Evolutionary conservation across 2,113 vertebrate species (phyloP), one percentile per base, ranked within the genome.

Genomic region (Tragelaphus imberbis): DNA sequence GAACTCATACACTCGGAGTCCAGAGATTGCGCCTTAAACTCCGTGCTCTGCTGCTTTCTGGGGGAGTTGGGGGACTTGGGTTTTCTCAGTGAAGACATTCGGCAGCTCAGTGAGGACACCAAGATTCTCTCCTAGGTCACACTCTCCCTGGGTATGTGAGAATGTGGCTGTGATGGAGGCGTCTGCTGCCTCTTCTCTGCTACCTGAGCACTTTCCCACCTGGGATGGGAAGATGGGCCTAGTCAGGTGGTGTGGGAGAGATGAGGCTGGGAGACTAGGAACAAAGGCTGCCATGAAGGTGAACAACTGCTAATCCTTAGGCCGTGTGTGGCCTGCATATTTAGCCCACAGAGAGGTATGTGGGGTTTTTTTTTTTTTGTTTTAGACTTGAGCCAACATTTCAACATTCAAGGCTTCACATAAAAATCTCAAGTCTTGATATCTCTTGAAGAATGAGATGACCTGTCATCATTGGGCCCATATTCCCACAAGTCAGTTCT

Each of bases 11-110:
- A 59, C 61, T 61, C 25, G 21, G 75, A 23, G 85, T 96, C 81
- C 30, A n/a, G 81, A 65, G 14, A 75, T 55, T 36, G 55, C 1
- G 1, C 21, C 36, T 53, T 84, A 53, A 75, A 55, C 21, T 40
- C 71, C 2, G 13, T 16, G n/a, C 15, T 87, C 65, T 40, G 49
- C n/a, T 87, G 71, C 55, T 90, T 88, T 92, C 30, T 6, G 15
- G 47, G 58, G 47, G 5, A 33, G 2, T 6, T 21, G 44, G 55
- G 19, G 49, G 3, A 27, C 58, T 81, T 49, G 33, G n/a, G 23
- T 91, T 93, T 97, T 61, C 61, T 80, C 77, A 33, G 61, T 23
- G 97, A 59, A 96, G 87, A 27, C 90, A 93, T 71, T 79, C 30
- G 16, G 47, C 19, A 88, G 40, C 53, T 80, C 84, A 91, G n/a